Base-by-base conservation (phyloP, 92 coral and sea anemone genomes). In the Palythoa grandis region DNA sequence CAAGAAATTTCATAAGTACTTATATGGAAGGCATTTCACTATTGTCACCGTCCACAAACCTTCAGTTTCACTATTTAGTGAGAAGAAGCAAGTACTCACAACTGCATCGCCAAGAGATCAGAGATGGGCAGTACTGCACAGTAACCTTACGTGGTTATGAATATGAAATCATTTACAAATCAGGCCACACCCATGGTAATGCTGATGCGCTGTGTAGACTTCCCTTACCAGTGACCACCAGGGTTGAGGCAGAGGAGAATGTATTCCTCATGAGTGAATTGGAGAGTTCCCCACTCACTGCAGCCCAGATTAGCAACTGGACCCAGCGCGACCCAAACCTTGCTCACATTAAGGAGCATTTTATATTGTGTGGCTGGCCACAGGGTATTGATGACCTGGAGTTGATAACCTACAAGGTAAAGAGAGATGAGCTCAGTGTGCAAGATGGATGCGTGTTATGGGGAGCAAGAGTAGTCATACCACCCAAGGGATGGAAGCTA, bases 321-420 rank as follows among this genome's bases (percentile, higher is more conserved):
- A 79, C 89, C 13, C 71, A 61, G 22, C 58, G 90, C 53, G 90
- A 90, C 56, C 90, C 90, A 14, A 85, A 86, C 52, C 85, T 86
- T 0, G 79, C 87, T 3, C 60, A 77, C 60, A 88, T 90, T 4
- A 74, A 69, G 35, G 79, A 87, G 66, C 75, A 65, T n/a, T n/a
- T n/a, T 43, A 66, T 90, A 37, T 47, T 82, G 78, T 70, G 77
- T 4, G 88, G 88, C 22, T 82, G 87, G 90, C 87, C 82, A 40
- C 47, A 48, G 20, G 37, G 37, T 47, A 19, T n/a, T 14, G 70
- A 65, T 74, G 83, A 76, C 60, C 88, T 75, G 37, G 80, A 82
- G 39, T 38, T 82, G 61, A 48, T 52, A 29, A 82, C 86, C 70
- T 79, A 82, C 66, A 79, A 54, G 12, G 17, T 54, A 63, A 78